A percentile compares a stretch with the other conserved stretches of the same genome.
Evolutionary conservation across 1,140 invertebrate genomes (phyloP).

Genomic region (Apocrypta bakeri): DNA sequence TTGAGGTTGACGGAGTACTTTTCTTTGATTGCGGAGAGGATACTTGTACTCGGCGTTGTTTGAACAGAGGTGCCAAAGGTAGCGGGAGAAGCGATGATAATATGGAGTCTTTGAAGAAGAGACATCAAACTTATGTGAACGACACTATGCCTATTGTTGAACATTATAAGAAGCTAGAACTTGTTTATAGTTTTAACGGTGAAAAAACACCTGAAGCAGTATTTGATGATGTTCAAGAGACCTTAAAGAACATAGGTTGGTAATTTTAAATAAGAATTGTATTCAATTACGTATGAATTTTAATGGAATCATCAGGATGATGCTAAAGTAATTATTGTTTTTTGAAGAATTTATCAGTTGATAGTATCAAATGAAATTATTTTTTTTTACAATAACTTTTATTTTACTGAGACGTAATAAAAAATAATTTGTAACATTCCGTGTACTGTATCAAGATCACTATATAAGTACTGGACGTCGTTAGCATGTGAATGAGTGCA

Average conservation of each 20-base stretch:
- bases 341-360: constrained; percentile 29
- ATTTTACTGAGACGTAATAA: constrained; percentile 15
- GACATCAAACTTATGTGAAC: constrained; percentile 92
- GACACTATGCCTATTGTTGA: constrained; percentile 96
- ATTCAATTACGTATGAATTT: constrained; percentile 46
- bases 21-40: constrained; percentile 95
- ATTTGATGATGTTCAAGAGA: constrained; percentile 76
- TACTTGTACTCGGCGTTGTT: constrained; percentile 87
- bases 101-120: constrained; percentile 90
- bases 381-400: constrained; percentile 41
- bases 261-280: constrained; percentile 53
- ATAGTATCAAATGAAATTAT: constrained; percentile 24
- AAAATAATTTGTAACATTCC: constrained; percentile 41
- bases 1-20: constrained; percentile 90
- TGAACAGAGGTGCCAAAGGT: constrained; percentile 89
- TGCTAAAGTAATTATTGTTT: constrained; percentile 39
- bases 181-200: constrained; percentile 89
- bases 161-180: constrained; percentile 82
- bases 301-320: constrained; percentile 6
- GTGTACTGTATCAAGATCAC: constrained; percentile 10
- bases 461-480: constrained; percentile 33
- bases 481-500: constrained; percentile 15
- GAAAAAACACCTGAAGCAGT: constrained; percentile 82
- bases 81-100: constrained; percentile 98
- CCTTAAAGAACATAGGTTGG: constrained; percentile 72